A percentile compares a stretch with the other conserved stretches of the same genome.
phyloP scores from a whole-genome alignment of 2,113 vertebrate species.

The zebrafish (Danio rerio) region DNA sequence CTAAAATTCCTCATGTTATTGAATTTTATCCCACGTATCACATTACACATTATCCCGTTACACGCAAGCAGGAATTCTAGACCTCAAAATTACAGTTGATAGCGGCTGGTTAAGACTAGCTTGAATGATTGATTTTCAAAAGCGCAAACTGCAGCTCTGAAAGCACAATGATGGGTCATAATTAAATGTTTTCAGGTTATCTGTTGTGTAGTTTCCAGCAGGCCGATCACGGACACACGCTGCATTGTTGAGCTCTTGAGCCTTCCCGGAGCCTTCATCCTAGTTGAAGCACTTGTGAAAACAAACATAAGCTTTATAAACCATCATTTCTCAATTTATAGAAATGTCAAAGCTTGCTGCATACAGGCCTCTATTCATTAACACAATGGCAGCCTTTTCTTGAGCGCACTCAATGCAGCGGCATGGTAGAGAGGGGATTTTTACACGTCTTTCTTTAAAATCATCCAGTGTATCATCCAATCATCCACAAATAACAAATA shows the following conservation, averaged over 20 bases:
- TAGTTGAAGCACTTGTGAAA: slow-evolving; percentile 50
- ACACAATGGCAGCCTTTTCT: slow-evolving; percentile 53
- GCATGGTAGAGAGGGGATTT: neutral
- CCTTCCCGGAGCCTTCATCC: slow-evolving; percentile 23
- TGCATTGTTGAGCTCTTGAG: slow-evolving; percentile 36
- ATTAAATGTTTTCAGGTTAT: slow-evolving; percentile 29
- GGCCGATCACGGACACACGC: slow-evolving; percentile 29
- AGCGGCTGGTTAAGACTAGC: neutral
- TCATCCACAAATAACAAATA: no score
- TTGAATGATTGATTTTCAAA: slow-evolving; percentile 23
- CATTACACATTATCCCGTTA: neutral
- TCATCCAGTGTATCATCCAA: neutral
- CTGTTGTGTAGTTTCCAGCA: slow-evolving; percentile 35
- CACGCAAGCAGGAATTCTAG: slow-evolving; percentile 6
- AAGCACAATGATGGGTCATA: slow-evolving; percentile 6
- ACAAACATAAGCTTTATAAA: slow-evolving; percentile 47
- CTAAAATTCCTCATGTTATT: slow-evolving; percentile 49
- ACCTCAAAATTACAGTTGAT: slow-evolving; percentile 15
- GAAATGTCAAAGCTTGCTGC: slow-evolving; percentile 39
- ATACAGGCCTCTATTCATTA: slow-evolving; percentile 53
- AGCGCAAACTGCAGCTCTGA: neutral
- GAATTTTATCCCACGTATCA: slow-evolving; percentile 17
- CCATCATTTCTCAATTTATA: slow-evolving; percentile 48
- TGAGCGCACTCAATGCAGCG: neutral
- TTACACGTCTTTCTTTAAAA: slow-evolving; percentile 29